Base-by-base conservation (phyloP, 1,140 invertebrate species). In the Thaumatotibia leucotreta region DNA sequence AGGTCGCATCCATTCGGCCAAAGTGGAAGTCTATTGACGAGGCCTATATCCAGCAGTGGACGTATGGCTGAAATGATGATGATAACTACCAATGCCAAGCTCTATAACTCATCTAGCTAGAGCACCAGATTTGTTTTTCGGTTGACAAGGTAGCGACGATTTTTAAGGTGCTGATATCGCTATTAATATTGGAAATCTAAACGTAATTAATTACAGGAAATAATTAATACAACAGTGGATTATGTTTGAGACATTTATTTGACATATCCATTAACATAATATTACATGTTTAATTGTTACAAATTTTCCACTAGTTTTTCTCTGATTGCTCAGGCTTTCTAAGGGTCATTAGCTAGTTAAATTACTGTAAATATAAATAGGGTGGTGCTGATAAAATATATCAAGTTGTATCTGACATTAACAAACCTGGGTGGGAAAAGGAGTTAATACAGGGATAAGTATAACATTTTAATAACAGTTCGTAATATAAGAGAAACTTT, bases 201-300 rank as follows among this genome's bases (percentile, higher is more conserved):
- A n/a, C n/a, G n/a, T n/a, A n/a, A n/a, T n/a, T n/a, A n/a, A n/a
- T n/a, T n/a, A n/a, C n/a, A n/a, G n/a, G n/a, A n/a, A n/a, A n/a
- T n/a, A 27, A 58, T 23, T 24, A 58, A 58, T 24, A n/a, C 10
- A 0, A 11, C 6, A 58, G 1, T 14, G 17, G 23, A 24, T 64
- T 45, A 65, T 73, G 65, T 79, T 84, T 85, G 73, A 83, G 82
- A 84, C 82, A 79, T 87, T 85, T 85, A 87, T 83, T 84, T 65
- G 70, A 84, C 74, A 74, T 84, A 86, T 82, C 73, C 74, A 80
- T 83, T 80, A 76, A 77, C 77, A 77, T 80, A 83, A 77, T 77
- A 74, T 80, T 86, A 82, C 72, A 77, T 73, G 68, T 67, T 64
- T 29, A 29, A 14, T 50, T 35, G 20, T 45, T 49, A 35, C 35